Evolutionary conservation across 2,113 vertebrate species (phyloP).

Genomic region (Daubentonia madagascariensis): DNA sequence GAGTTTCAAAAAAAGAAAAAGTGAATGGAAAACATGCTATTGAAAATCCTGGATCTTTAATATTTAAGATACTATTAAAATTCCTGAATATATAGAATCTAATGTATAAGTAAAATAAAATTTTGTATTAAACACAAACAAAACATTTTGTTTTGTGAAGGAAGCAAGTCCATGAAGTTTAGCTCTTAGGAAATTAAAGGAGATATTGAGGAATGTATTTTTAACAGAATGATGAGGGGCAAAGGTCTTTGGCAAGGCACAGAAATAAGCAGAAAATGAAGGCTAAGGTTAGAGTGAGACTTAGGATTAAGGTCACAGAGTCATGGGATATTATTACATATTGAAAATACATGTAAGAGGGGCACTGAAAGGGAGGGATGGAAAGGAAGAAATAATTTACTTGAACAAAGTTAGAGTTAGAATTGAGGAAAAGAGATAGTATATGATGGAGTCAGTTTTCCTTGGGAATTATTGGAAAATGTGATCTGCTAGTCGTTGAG

Average conservation of each 20-base stretch:
- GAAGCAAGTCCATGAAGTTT: background rate
- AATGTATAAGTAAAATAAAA: background rate
- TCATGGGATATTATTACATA: background rate
- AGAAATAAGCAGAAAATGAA: background rate
- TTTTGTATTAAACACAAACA: background rate
- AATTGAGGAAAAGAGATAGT: background rate
- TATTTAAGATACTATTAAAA: background rate
- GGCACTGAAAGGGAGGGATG: background rate
- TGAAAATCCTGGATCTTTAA: background rate
- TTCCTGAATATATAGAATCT: background rate
- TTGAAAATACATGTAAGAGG: background rate
- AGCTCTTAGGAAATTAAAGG: background rate
- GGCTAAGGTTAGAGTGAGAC: background rate
- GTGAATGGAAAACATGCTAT: background rate
- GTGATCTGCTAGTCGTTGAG: background rate
- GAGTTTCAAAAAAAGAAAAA: background rate
- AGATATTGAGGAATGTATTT: background rate
- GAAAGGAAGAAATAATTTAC: background rate
- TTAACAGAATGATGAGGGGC: background rate
- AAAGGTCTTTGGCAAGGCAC: background rate
- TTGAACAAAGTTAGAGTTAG: background rate
- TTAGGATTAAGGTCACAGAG: background rate
- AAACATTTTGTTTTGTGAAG: background rate
- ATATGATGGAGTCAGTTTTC: background rate
- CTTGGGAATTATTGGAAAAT: background rate